Percentiles rank a stretch among this genome's conserved stretches.
Conservation (phyloP, 1,140 invertebrate genomes). For the Macrocentrus cingulum region DNA sequence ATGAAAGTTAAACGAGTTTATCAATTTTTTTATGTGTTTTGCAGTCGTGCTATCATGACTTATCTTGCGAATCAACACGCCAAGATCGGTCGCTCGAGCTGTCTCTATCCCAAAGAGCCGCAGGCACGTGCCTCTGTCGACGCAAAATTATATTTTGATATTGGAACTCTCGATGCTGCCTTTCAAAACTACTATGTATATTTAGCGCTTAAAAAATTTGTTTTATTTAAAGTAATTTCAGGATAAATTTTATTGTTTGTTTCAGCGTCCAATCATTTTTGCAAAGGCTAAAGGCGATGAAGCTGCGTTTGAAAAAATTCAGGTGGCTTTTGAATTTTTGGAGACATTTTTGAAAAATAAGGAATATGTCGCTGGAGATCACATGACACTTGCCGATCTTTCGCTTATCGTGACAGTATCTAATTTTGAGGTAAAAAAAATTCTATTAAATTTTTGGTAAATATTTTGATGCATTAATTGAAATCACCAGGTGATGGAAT, state of each 20-base stretch:
- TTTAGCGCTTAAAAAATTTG: constrained; percentile 28
- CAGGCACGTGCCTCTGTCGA: constrained; percentile 71
- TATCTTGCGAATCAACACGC: constrained; percentile 73
- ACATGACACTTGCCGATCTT: constrained; percentile 74
- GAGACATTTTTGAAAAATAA: constrained; percentile 68
- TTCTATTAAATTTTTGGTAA: no score
- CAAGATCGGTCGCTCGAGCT: constrained; percentile 59
- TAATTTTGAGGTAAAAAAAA: constrained; percentile 64
- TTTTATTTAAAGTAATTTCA: no score
- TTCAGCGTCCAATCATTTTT: constrained; percentile 72
- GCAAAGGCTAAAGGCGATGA: constrained; percentile 64
- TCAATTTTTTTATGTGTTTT: constrained; percentile 30
- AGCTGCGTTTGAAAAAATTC: constrained; percentile 66
- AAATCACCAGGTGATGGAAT: constrained; percentile 57
- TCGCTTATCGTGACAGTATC: constrained; percentile 64
- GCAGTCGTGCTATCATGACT: constrained; percentile 69
- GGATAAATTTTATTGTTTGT: background rate
- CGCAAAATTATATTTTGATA: constrained; percentile 74
- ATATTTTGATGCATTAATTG: no score
- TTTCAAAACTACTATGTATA: constrained; percentile 68
- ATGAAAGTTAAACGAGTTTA: no score
- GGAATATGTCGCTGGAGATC: constrained; percentile 67
- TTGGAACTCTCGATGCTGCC: constrained; percentile 67
- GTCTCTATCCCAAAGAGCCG: constrained; percentile 69
- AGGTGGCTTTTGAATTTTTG: constrained; percentile 66